Percentiles rank a stretch among this genome's conserved stretches.
Conservation (phyloP, 2,797 vertebrate species). For the Pitangus sulphuratus region DNA sequence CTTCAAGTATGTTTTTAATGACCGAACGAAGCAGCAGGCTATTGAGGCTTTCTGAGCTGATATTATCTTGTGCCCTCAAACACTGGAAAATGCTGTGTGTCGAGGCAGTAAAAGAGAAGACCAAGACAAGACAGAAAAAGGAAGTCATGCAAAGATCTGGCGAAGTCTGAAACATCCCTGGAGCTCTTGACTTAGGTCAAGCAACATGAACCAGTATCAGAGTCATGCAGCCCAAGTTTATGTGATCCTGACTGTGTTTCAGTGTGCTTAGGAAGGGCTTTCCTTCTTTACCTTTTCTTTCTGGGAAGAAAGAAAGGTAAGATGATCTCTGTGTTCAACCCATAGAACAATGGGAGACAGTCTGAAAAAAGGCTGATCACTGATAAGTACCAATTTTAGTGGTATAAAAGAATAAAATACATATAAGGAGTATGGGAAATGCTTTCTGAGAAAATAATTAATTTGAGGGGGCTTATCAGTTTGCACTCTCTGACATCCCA, state of each 20-base stretch:
- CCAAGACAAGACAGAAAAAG: background rate
- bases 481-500: background rate
- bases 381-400: background rate
- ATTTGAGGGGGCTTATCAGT: background rate
- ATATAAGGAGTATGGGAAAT: background rate
- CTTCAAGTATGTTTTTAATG: background rate
- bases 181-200: background rate
- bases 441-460: conserved; percentile 2
- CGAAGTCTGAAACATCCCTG: background rate
- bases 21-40: background rate
- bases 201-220: background rate
- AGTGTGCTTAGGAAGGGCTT: background rate
- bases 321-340: background rate
- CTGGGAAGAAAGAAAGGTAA: background rate
- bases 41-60: background rate
- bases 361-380: background rate
- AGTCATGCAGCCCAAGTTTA: background rate
- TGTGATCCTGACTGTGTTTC: background rate
- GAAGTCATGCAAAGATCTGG: background rate
- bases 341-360: background rate
- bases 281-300: too few relatives aligned
- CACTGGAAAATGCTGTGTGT: background rate
- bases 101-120: background rate
- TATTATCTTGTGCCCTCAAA: background rate
- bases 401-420: background rate